Base-by-base conservation (phyloP, 2,113 vertebrate species). In the Chionodraco myersi region DNA sequence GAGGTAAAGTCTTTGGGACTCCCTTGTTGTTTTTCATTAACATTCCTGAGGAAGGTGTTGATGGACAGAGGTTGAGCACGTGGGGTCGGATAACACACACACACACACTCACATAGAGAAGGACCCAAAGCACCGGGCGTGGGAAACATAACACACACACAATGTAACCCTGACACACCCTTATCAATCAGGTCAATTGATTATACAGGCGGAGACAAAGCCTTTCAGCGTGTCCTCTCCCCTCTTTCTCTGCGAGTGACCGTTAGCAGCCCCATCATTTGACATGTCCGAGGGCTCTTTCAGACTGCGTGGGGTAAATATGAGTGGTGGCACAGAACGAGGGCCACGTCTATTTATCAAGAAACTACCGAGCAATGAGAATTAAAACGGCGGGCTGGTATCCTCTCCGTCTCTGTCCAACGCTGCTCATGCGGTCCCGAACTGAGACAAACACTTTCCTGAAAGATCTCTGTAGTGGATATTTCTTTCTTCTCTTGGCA, bases 151-250 rank as follows among this genome's bases (percentile, higher is more conserved):
- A 90, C 84, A 89, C 77, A 82, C 84, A 85, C 79, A 92, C 90
- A 92, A 88, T 88, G 87, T 90, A 88, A 84, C 85, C 82, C 89
- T 92, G 91, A 92, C 88, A 92, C 90, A 82, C 75, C 79, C 91
- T 90, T 93, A 92, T 94, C 91, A 94, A 94, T 94, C 91, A 91
- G 89, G 88, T 87, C 90, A 92, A 94, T 92, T 90, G 92, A 93
- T 93, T 93, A 91, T 75, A 82, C 84, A 88, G 87, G 81, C 82
- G 80, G 75, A 72, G 82, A 90, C 82, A 85, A 86, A 76, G 85
- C 72, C 89, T 90, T 91, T 92, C 84, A 92, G 79, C 13, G 58
- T 69, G 78, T 81, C 79, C 79, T 88, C 62, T 85, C 45, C 72
- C 58, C 60, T 86, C 80, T 86, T 82, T 85, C 77, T 92, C 69